Evolutionary conservation across 2,888 invertebrate genomes (phyloP).

Genomic region (Melipona beecheii): DNA sequence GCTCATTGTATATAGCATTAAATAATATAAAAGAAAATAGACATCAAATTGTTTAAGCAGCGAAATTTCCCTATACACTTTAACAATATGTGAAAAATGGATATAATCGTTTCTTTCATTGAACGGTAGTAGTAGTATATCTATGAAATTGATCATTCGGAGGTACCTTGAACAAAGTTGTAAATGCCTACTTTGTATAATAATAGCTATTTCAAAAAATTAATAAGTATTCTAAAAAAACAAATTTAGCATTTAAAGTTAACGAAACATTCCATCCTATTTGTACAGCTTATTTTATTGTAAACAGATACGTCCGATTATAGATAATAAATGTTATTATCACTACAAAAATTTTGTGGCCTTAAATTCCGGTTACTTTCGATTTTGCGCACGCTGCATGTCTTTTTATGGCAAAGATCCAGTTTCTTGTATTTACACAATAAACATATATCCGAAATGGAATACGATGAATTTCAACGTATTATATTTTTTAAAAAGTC

Average conservation of each 20-base stretch:
- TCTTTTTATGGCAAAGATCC: constrained; percentile 21
- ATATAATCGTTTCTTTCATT: constrained; percentile 49
- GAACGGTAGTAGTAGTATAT: constrained; percentile 46
- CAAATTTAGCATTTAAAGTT: constrained; percentile 59
- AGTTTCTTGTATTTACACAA: constrained; percentile 20
- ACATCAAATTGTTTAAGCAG: constrained; percentile 42
- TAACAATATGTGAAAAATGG: constrained; percentile 57
- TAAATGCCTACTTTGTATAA: constrained; percentile 67
- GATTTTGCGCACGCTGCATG: constrained; percentile 49
- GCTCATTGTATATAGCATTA: constrained; percentile 59
- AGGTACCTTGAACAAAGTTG: constrained; percentile 41
- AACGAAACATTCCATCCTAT: constrained; percentile 74
- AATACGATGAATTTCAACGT: constrained; percentile 9
- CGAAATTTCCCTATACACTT: constrained; percentile 61
- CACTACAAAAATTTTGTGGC: constrained; percentile 69
- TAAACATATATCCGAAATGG: constrained; percentile 3
- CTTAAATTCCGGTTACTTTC: constrained; percentile 69
- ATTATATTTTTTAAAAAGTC: background rate
- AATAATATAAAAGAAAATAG: constrained; percentile 41
- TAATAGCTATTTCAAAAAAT: constrained; percentile 62
- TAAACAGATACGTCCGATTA: constrained; percentile 73
- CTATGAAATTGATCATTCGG: constrained; percentile 52
- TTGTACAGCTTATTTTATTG: constrained; percentile 74
- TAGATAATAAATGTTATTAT: constrained; percentile 73
- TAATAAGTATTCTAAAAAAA: constrained; percentile 59